A percentile compares a stretch with the other conserved stretches of the same genome.
These are phyloP conservation scores for Limosa lapponica DNA, from an alignment of 2,797 vertebrate genomes.

Conservation along the genomic window DNA sequence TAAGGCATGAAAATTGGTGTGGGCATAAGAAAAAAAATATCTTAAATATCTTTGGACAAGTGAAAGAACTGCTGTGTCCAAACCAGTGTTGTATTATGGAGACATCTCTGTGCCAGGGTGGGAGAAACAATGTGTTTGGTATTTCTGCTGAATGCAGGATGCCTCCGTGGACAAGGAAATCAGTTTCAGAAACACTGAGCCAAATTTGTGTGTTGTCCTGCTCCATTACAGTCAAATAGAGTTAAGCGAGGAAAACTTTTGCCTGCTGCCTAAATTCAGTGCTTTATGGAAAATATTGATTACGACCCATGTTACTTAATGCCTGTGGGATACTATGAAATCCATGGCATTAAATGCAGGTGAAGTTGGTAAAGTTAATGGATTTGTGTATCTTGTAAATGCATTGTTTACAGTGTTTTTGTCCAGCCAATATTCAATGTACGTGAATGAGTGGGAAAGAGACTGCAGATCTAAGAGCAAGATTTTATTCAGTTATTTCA, in stretches of 20 bases:
- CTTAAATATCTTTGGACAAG: not conserved
- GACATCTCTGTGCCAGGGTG: not conserved
- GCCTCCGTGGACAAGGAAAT: not conserved
- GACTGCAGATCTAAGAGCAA: not conserved
- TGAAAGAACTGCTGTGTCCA: not conserved
- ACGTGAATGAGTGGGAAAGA: not conserved
- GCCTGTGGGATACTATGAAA: not conserved
- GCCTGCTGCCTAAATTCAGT: not conserved
- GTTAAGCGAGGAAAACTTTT: not conserved
- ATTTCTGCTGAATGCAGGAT: not conserved
- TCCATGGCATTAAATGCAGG: not conserved
- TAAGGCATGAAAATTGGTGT: not conserved
- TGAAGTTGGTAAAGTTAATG: not conserved
- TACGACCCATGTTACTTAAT: rapidly evolving
- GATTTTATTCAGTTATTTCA: not conserved
- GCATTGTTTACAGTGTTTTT: not conserved
- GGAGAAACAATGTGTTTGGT: not conserved
- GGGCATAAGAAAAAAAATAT: not conserved
- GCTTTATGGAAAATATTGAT: not conserved
- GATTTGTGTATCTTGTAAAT: not conserved
- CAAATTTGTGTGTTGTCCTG: not conserved
- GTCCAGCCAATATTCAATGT: not conserved
- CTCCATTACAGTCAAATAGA: not conserved
- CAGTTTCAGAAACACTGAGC: not conserved
- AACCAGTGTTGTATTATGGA: not conserved